Conservation (phyloP, 2,113 vertebrate species). For the Oncorhynchus tshawytscha region DNA sequence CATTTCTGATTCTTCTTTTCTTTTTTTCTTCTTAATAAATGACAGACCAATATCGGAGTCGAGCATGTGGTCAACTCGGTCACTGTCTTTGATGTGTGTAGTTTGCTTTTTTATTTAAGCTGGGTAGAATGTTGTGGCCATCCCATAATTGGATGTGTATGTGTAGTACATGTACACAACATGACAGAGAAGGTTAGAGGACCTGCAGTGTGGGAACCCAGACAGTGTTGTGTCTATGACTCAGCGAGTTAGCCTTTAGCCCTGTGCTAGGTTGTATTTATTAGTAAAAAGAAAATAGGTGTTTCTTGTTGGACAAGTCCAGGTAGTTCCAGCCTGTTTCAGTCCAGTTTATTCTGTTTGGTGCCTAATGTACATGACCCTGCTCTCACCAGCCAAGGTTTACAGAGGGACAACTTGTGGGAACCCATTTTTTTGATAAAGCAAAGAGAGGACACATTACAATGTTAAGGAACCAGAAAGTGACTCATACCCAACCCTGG, state of each 20-base stretch:
- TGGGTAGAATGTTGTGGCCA: constrained; percentile 31
- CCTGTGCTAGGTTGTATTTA: too few relatives aligned
- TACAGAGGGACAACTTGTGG: constrained; percentile 2
- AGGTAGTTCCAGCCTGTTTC: too few relatives aligned
- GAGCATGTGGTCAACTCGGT: constrained; percentile 50
- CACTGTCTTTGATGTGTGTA: constrained; percentile 44
- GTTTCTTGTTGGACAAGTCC: too few relatives aligned
- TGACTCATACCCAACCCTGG: not conserved
- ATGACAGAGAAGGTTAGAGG: not conserved
- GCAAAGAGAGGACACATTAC: constrained; percentile 2
- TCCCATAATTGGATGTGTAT: constrained; percentile 17
- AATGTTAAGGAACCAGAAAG: not conserved
- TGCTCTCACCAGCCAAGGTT: constrained; percentile 1
- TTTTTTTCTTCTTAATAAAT: constrained; percentile 37
- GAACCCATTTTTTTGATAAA: constrained; percentile 21
- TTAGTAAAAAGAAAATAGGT: too few relatives aligned
- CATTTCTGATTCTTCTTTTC: constrained; percentile 38
- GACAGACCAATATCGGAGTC: constrained; percentile 38
- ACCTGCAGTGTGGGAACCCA: not conserved
- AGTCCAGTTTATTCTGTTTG: too few relatives aligned
- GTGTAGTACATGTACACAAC: constrained; percentile 17
- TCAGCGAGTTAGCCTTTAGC: not conserved
- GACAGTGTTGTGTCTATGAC: not conserved
- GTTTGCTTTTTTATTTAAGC: constrained; percentile 48
- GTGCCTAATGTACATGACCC: constrained; percentile 15